phyloP scores from a whole-genome alignment of 2,797 vertebrate species.

The Limnodromus scolopaceus region DNA sequence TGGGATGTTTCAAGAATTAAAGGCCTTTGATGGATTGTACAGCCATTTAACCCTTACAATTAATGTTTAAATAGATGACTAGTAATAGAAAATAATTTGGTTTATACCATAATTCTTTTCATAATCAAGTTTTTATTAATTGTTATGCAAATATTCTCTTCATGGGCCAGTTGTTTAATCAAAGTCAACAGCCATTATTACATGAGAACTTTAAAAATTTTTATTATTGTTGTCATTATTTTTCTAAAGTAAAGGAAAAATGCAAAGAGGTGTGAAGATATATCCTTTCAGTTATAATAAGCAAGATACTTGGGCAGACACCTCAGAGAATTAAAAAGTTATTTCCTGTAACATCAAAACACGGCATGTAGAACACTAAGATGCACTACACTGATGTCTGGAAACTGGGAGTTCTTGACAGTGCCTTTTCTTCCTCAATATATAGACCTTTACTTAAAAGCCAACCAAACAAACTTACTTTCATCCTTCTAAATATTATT shows the following conservation, averaged over 20 bases:
- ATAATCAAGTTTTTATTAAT: neutral
- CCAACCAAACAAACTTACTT: neutral
- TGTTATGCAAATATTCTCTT: neutral
- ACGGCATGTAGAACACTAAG: neutral
- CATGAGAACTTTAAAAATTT: neutral
- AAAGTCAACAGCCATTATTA: neutral
- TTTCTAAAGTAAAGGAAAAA: neutral
- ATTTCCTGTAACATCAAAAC: neutral
- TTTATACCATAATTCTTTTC: neutral
- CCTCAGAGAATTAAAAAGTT: neutral
- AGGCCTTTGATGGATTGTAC: neutral
- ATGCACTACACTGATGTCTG: neutral
- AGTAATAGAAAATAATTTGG: neutral
- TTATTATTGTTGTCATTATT: neutral
- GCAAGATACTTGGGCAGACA: neutral
- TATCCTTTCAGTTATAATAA: neutral
- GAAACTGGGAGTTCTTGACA: neutral
- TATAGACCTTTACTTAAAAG: neutral
- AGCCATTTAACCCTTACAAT: neutral
- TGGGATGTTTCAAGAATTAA: neutral
- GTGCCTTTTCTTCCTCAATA: neutral
- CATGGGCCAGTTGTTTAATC: neutral
- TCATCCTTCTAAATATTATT: neutral
- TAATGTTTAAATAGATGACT: neutral
- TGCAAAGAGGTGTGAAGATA: neutral